Evolutionary conservation across 2,797 vertebrate species (phyloP), one percentile per base, ranked within the genome.

Genomic region (Propithecus deckenii): DNA sequence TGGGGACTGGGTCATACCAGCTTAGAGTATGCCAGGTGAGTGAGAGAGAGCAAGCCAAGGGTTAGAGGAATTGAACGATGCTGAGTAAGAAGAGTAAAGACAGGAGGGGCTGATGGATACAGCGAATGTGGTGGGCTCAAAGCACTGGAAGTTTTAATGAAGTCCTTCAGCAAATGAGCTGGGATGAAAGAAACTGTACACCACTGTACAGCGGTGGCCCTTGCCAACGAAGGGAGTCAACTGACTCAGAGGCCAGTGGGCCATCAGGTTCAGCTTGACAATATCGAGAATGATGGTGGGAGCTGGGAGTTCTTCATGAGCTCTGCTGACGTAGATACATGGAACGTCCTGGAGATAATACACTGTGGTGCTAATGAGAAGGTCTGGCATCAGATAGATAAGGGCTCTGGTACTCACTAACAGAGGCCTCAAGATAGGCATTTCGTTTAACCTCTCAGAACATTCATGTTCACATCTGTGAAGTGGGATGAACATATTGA

Each of bases 181-280:
- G 17, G 17, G 63, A 63, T 14, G 1, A 69, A 92, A 79, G n/a
- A 67, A 55, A 76, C 0, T 8, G 0, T 8, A 38, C 25, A 20
- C 20, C 38, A n/a, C 28, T 4, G 2, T 7, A 1, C n/a, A 59
- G 0, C 15, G 0, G 15, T 43, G 30, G 8, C 9, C 4, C 11
- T 46, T 18, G 10, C 76, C 41, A 59, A 22, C 6, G 32, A 85
- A 22, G 22, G 18, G n/a, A 15, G 8, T 59, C 35, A 41, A 75
- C 23, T 41, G 35, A 79, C 28, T 41, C 5, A 23, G 7, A 43
- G 48, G 1, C 55, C 25, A 59, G 28, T 14, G 30, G 48, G 32
- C 28, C 23, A 72, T 32, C 13, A 46, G 41, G 30, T 75, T 41
- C 57, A 57, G 43, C 50, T 5, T 63, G 22, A 55, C 15, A 32